phyloP scores from a whole-genome alignment of 2,888 invertebrate genomes.

The Caenorhabditis panamensis region DNA sequence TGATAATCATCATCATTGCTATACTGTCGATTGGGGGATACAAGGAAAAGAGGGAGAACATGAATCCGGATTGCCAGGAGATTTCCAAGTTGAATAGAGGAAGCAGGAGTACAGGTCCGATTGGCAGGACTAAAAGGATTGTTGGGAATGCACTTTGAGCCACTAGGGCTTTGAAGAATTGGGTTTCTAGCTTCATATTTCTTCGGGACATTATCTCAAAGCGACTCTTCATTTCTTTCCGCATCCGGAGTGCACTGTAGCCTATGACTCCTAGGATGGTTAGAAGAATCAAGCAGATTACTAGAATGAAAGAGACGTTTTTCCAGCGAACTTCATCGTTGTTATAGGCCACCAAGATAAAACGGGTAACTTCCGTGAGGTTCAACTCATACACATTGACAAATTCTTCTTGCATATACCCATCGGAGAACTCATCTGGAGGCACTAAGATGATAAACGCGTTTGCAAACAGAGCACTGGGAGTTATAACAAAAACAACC shows the following conservation, averaged over 20 bases:
- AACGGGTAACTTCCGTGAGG: not conserved
- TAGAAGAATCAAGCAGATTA: too few relatives aligned
- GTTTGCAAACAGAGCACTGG: not conserved
- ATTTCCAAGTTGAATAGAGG: not conserved
- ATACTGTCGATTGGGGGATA: too few relatives aligned
- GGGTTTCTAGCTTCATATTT: not conserved
- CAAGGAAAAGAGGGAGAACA: too few relatives aligned
- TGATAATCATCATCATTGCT: too few relatives aligned
- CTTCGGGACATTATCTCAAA: not conserved
- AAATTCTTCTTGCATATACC: not conserved
- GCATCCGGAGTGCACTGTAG: too few relatives aligned
- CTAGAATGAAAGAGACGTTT: too few relatives aligned
- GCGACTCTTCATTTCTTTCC: not conserved
- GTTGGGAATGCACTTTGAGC: not conserved
- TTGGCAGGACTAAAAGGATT: not conserved
- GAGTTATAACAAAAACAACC: not conserved
- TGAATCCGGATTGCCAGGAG: too few relatives aligned
- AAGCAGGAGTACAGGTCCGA: not conserved
- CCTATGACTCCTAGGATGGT: too few relatives aligned
- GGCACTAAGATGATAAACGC: not conserved
- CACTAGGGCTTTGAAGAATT: too few relatives aligned
- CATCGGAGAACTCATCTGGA: not conserved
- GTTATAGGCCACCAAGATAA: not conserved
- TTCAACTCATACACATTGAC: not conserved
- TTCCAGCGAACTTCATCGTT: too few relatives aligned